phyloP scores from a whole-genome alignment of 2,888 invertebrate species.

The Polyommatus iphigenia region DNA sequence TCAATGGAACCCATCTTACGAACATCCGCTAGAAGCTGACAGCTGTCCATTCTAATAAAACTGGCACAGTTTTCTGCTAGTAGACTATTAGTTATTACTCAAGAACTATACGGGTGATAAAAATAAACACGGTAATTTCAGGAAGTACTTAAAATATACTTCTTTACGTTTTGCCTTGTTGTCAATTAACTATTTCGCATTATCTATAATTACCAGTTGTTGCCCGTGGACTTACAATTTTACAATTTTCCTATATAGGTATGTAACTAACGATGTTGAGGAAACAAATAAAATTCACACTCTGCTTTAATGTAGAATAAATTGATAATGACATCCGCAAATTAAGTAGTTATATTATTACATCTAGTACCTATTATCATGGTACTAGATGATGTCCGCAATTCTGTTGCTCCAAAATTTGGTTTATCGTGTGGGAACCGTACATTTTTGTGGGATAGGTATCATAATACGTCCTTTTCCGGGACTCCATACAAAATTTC shows the following conservation, averaged over 20 bases:
- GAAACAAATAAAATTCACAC: constrained; percentile 1
- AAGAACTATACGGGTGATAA: not conserved
- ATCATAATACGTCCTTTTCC: too few relatives aligned
- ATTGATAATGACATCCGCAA: not conserved
- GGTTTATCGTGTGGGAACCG: too few relatives aligned
- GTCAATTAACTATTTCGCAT: not conserved
- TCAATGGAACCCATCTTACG: constrained; percentile 36
- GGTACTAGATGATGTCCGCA: too few relatives aligned
- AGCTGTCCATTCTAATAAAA: constrained; percentile 25
- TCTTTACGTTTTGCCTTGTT: not conserved
- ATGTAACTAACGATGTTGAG: not conserved
- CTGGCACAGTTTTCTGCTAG: not conserved
- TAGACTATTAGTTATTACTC: not conserved
- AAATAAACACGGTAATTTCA: not conserved
- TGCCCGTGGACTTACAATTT: not conserved
- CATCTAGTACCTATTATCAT: too few relatives aligned
- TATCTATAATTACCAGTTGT: not conserved
- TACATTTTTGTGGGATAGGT: too few relatives aligned
- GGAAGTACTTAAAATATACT: not conserved
- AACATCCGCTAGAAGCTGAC: not conserved
- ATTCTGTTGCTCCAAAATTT: too few relatives aligned
- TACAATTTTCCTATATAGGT: not conserved
- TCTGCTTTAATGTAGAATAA: not conserved
- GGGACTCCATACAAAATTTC: too few relatives aligned
- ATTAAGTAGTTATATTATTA: too few relatives aligned